These are phyloP conservation scores for Eurois occulta DNA, from an alignment of 2,888 invertebrate genomes.

Conservation along the genomic window DNA sequence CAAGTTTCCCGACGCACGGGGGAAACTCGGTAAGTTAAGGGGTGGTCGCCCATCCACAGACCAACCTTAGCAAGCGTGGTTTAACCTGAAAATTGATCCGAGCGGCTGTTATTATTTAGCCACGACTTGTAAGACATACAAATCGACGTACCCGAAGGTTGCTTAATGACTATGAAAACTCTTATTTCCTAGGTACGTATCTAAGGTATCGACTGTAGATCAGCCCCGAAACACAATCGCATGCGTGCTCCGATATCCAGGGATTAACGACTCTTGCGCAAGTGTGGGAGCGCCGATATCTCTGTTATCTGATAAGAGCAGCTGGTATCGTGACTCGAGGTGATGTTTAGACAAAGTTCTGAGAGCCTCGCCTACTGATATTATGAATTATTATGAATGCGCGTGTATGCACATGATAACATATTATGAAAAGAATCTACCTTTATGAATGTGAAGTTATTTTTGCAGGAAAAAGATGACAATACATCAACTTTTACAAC, in stretches of 20 bases:
- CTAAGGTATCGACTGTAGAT: conserved; percentile 25
- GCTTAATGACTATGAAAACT: neutral
- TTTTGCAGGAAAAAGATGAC: neutral
- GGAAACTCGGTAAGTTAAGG: too few relatives aligned
- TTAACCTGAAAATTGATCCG: too few relatives aligned
- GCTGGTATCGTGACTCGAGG: conserved; percentile 16
- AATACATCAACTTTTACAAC: too few relatives aligned
- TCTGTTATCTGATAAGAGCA: conserved; percentile 49
- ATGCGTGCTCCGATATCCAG: conserved; percentile 35
- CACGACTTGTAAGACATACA: too few relatives aligned
- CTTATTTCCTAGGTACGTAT: neutral
- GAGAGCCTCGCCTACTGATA: neutral
- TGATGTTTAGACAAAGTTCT: conserved; percentile 1
- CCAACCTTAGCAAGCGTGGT: too few relatives aligned
- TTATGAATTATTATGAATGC: neutral
- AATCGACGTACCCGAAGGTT: too few relatives aligned
- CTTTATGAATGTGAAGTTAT: neutral
- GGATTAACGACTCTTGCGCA: conserved; percentile 51
- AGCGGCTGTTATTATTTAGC: too few relatives aligned
- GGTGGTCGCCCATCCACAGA: too few relatives aligned
- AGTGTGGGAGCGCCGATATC: conserved; percentile 54
- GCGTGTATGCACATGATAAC: neutral
- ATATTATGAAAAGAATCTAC: neutral
- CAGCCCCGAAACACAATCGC: conserved; percentile 32
- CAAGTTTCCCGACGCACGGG: too few relatives aligned